A percentile compares a stretch with the other conserved stretches of the same genome.
These are phyloP conservation scores for Drosophila gunungcola DNA, from an alignment of 1,140 invertebrate genomes.

Conservation along the genomic window DNA sequence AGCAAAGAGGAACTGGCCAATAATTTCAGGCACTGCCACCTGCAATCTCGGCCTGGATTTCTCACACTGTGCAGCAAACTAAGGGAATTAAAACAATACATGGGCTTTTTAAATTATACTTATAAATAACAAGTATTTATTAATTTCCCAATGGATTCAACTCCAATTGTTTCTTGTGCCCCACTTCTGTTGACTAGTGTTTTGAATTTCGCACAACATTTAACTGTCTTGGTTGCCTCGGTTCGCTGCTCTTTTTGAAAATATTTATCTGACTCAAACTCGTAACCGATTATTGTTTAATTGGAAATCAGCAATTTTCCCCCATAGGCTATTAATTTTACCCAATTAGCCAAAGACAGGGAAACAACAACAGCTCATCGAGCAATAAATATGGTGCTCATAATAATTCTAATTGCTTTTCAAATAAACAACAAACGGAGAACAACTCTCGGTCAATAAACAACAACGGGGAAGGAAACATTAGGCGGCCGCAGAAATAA, in stretches of 20 bases:
- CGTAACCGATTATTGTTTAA: conserved; percentile 48
- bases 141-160: too few species aligned
- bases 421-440: conserved; percentile 71
- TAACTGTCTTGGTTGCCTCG: conserved; percentile 17
- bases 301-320: conserved; percentile 23
- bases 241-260: conserved; percentile 5
- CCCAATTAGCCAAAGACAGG: conserved; percentile 19
- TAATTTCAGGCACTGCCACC: conserved; percentile 63
- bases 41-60: conserved; percentile 44
- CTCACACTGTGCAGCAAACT: conserved; percentile 4
- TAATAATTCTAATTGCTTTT: conserved; percentile 83
- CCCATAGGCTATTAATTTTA: conserved; percentile 48
- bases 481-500: conserved; percentile 67
- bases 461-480: conserved; percentile 46
- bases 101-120: too few species aligned
- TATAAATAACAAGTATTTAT: too few species aligned
- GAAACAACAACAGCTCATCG: conserved; percentile 49
- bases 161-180: too few species aligned
- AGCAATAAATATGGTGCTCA: conserved; percentile 78
- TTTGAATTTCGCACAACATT: conserved; percentile 10
- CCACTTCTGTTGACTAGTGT: conserved; percentile 10
- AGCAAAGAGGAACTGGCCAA: conserved; percentile 35
- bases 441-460: conserved; percentile 61
- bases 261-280: conserved; percentile 3
- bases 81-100: neutral